phyloP scores from a whole-genome alignment of 1,140 invertebrate genomes.

The Latrodectus geometricus region DNA sequence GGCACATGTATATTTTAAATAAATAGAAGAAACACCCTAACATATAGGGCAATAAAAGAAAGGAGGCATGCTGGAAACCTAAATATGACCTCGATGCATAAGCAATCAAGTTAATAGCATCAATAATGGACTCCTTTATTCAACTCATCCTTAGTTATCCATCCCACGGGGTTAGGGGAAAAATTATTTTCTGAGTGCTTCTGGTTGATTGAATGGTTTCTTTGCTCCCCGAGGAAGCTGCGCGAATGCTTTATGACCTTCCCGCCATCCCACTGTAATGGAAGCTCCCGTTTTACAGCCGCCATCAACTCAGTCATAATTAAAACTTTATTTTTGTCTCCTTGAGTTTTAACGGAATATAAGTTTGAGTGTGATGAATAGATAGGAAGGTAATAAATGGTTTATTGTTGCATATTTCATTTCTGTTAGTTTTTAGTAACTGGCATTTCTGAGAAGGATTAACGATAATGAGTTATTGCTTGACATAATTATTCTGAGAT shows the following conservation, averaged over 20 bases:
- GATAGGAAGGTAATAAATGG: no score
- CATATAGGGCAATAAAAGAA: background rate
- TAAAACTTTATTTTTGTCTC: no score
- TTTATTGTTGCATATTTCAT: no score
- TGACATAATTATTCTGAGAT: no score
- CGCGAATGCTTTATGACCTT: background rate
- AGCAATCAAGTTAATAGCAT: conserved; percentile 34
- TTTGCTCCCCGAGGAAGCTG: background rate
- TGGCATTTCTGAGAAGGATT: no score
- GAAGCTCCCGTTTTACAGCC: background rate
- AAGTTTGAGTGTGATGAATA: no score
- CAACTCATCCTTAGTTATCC: background rate
- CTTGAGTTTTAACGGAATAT: no score
- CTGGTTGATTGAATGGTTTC: conserved; percentile 21
- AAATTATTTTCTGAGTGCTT: conserved; percentile 19
- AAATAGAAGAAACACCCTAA: background rate
- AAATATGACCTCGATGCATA: conserved; percentile 38
- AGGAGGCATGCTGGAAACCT: background rate
- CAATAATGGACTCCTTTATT: conserved; percentile 1
- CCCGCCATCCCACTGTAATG: no score
- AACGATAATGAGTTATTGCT: no score
- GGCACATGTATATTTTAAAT: background rate
- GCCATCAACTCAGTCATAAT: background rate
- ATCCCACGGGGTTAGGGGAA: conserved; percentile 6
- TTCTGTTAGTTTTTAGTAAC: no score